Conservation (phyloP, 92 coral and sea anemone species). For the Bergia sp. region DNA sequence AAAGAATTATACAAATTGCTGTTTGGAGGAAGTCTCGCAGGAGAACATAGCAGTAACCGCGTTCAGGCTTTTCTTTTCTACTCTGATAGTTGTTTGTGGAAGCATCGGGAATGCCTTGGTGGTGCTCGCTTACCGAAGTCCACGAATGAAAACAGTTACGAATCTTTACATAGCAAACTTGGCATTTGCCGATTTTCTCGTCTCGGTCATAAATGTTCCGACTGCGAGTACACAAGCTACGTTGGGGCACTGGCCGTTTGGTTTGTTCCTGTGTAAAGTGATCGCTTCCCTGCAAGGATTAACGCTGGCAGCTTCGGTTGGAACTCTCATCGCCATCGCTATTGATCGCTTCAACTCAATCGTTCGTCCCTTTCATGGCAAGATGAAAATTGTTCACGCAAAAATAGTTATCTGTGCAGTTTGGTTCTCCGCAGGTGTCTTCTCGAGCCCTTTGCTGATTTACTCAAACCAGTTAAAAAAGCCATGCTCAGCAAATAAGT, state of each 20-base stretch:
- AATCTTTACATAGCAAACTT: constrained; percentile 85
- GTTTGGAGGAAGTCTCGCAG: neutral
- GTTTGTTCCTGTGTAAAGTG: constrained; percentile 66
- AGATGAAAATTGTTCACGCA: constrained; percentile 82
- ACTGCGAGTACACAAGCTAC: constrained; percentile 56
- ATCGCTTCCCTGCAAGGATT: constrained; percentile 69
- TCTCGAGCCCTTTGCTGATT: constrained; percentile 67
- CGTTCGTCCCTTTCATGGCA: constrained; percentile 80
- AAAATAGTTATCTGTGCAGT: constrained; percentile 69
- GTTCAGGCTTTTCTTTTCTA: constrained; percentile 54
- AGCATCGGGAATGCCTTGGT: constrained; percentile 75
- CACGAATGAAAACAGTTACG: constrained; percentile 87
- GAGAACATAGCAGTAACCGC: constrained; percentile 10
- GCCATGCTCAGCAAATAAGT: constrained; percentile 10
- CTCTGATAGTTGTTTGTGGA: constrained; percentile 65
- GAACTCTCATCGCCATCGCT: constrained; percentile 83
- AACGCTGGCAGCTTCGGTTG: constrained; percentile 74
- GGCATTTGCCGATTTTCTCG: constrained; percentile 85
- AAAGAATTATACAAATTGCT: neutral
- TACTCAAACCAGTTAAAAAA: constrained; percentile 46
- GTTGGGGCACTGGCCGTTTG: constrained; percentile 77
- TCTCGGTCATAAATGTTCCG: constrained; percentile 75
- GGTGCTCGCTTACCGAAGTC: constrained; percentile 78
- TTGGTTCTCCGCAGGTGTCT: constrained; percentile 67
- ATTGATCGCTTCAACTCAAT: constrained; percentile 82